A percentile compares a stretch with the other conserved stretches of the same genome.
phyloP scores from a whole-genome alignment of 2,113 vertebrate species.

The Origma solitaria region DNA sequence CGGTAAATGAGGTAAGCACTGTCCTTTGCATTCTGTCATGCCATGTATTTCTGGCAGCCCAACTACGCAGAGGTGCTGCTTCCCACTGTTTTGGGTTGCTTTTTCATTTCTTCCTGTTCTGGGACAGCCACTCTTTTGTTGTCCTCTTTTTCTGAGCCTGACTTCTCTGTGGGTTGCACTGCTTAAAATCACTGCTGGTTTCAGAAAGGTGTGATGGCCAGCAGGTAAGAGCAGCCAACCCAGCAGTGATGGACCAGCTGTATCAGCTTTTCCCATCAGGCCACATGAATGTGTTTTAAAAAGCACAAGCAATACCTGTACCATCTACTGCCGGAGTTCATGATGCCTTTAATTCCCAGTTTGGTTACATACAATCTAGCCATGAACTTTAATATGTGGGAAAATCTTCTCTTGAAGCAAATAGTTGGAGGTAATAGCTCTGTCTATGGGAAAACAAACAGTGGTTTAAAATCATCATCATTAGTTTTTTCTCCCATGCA shows the following conservation, averaged over 20 bases:
- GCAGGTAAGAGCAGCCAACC: background rate
- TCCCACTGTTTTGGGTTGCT: background rate
- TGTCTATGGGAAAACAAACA: background rate
- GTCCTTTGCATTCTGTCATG: background rate
- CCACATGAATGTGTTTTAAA: background rate
- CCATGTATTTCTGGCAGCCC: background rate
- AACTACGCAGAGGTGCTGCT: background rate
- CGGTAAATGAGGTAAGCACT: background rate
- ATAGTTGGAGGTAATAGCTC: accelerated
- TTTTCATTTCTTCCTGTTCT: background rate
- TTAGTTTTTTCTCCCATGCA: background rate
- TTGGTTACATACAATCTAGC: background rate
- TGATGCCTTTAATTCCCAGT: background rate
- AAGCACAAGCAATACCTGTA: background rate
- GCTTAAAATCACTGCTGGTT: background rate
- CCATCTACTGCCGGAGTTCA: background rate
- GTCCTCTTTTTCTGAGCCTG: background rate
- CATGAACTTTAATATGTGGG: background rate
- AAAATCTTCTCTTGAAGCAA: background rate
- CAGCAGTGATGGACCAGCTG: background rate
- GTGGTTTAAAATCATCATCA: background rate
- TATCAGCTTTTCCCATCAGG: background rate
- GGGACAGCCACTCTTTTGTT: background rate
- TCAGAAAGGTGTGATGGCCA: background rate
- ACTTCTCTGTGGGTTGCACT: accelerated